These are phyloP conservation scores for Echinarachnius parma DNA, from an alignment of 53 echinoderm and acorn worm species.

Conservation along the genomic window DNA sequence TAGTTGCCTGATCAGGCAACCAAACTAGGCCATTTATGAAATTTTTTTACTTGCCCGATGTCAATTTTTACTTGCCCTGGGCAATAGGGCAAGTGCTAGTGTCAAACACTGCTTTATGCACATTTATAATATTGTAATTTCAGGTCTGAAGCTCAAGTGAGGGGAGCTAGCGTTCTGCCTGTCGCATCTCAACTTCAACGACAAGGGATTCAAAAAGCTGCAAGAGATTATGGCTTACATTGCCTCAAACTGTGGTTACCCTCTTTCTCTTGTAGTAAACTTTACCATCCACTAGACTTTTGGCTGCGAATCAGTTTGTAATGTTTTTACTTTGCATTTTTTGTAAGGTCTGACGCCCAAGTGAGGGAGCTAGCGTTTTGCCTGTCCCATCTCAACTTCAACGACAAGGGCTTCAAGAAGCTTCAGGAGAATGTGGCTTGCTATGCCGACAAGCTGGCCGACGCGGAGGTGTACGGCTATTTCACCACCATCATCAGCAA, in stretches of 20 bases:
- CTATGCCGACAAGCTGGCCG: constrained; percentile 80
- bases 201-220: constrained; percentile 78
- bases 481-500: constrained; percentile 80
- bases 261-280: too few relatives aligned
- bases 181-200: constrained; percentile 75
- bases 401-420: constrained; percentile 77
- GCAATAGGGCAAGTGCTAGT: too few relatives aligned
- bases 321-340: too few relatives aligned
- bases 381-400: constrained; percentile 76
- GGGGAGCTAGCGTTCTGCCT: constrained; percentile 93
- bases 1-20: too few relatives aligned
- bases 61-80: too few relatives aligned
- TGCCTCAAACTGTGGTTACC: too few relatives aligned
- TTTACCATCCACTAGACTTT: too few relatives aligned
- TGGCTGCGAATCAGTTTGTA: too few relatives aligned
- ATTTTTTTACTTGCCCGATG: too few relatives aligned
- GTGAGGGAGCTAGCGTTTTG: constrained; percentile 89
- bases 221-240: constrained; percentile 96
- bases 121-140: too few relatives aligned
- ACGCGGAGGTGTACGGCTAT: constrained; percentile 72
- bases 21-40: too few relatives aligned
- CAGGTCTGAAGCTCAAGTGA: constrained; percentile 80
- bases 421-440: constrained; percentile 98
- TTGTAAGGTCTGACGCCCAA: constrained; percentile 83
- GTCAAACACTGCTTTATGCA: too few relatives aligned